phyloP scores from a whole-genome alignment of 2,797 vertebrate species.

The Morelia viridis region DNA sequence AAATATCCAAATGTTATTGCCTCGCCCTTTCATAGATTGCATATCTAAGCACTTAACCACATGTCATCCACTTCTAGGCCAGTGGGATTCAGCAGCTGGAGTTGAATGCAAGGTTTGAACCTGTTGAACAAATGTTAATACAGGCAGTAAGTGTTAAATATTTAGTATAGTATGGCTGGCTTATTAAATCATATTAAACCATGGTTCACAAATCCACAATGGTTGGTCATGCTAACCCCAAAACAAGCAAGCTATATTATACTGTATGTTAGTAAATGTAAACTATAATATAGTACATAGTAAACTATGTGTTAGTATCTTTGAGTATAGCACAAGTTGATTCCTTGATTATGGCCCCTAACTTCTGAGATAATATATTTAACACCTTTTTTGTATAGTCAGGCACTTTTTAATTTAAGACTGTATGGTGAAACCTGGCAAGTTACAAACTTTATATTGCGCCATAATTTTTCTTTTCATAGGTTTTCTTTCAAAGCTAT shows the following conservation, averaged over 20 bases:
- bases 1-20: background rate
- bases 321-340: background rate
- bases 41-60: background rate
- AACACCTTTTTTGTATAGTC: background rate
- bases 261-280: background rate
- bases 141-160: background rate
- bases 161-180: background rate
- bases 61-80: background rate
- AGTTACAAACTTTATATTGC: background rate
- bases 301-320: background rate
- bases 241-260: background rate
- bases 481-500: background rate
- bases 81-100: background rate
- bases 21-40: background rate
- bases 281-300: background rate
- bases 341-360: background rate
- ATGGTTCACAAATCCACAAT: background rate
- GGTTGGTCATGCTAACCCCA: background rate
- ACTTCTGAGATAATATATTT: background rate
- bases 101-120: background rate
- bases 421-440: background rate
- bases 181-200: background rate
- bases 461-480: conserved; percentile 1
- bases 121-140: background rate
- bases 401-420: background rate